Evolutionary conservation across 2,888 invertebrate genomes (phyloP), one percentile per base, ranked within the genome.

Genomic region (Omphaloscelis lunosa): DNA sequence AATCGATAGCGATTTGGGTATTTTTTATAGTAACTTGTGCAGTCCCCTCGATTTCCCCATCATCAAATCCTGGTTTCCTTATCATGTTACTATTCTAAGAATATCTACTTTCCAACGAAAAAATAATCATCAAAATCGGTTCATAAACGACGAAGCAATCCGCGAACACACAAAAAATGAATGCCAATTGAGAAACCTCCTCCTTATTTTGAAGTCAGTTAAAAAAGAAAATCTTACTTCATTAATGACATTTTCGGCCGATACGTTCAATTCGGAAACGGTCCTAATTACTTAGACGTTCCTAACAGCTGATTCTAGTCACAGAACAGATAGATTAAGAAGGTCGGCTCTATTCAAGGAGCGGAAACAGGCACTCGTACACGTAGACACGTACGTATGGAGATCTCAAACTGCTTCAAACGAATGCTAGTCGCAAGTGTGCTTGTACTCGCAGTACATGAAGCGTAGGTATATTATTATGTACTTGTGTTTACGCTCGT

Each of bases 221-320:
- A n/a, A n/a, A n/a, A 71, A 82, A 67, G 29, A 62, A 72, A 48
- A 34, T 67, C 51, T 77, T 39, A 72, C 45, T 75, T 75, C 75
- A 77, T 72, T 72, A 79, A 72, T 73, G 77, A 85, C 70, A 72
- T 80, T 83, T 84, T 83, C 72, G 71, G 71, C 63, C 75, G 73
- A 87, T 87, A 85, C 76, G 71, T 87, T 81, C 73, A 20, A 77
- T 83, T 87, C 73, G 72, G 76, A 76, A 77, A 71, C 51, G 51
- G 72, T 69, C 70, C 73, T 86, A 82, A 83, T 83, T 86, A 88
- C 83, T 82, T 80, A 85, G 79, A 80, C 66, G 71, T 75, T 82
- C 73, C 75, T 83, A 79, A 86, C 78, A 80, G 83, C 84, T 84
- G 88, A 86, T 87, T 83, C 63, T 27, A 34, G 70, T n/a, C 65